Percentiles rank a stretch among this genome's conserved stretches.
These are phyloP conservation scores for Euclidia mi DNA, from an alignment of 2,888 invertebrate species.

Conservation along the genomic window DNA sequence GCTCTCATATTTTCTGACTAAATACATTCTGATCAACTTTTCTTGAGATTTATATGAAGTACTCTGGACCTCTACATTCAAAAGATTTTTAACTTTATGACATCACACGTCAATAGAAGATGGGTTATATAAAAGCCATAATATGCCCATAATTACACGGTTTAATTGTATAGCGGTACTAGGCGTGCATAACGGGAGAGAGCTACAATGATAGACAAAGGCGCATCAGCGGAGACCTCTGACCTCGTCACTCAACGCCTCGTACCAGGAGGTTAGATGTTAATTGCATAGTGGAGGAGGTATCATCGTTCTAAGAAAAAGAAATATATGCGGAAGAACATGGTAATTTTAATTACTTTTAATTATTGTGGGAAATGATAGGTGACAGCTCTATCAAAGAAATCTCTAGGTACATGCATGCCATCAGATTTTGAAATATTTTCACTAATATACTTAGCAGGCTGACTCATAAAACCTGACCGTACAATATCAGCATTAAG, in stretches of 20 bases:
- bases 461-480: too few species aligned
- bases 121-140: slow-evolving; percentile 45
- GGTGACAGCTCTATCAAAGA: too few species aligned
- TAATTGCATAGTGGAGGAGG: slow-evolving; percentile 56
- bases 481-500: too few species aligned
- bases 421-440: too few species aligned
- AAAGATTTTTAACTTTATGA: slow-evolving; percentile 1
- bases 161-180: slow-evolving; percentile 73
- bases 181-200: slow-evolving; percentile 61
- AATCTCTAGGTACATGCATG: too few species aligned
- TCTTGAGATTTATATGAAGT: too few species aligned
- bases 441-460: too few species aligned
- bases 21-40: too few species aligned
- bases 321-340: neutral
- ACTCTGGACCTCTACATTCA: too few species aligned
- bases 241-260: slow-evolving; percentile 68
- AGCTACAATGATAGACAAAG: slow-evolving; percentile 66
- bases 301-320: slow-evolving; percentile 25
- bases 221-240: slow-evolving; percentile 61
- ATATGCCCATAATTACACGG: slow-evolving; percentile 67
- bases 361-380: neutral
- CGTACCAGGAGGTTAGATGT: slow-evolving; percentile 62
- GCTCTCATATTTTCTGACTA: too few species aligned
- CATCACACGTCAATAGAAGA: slow-evolving; percentile 25
- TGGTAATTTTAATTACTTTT: slow-evolving; percentile 2